Conservation (phyloP, 2,797 vertebrate genomes). For the Australoheros facetus region DNA sequence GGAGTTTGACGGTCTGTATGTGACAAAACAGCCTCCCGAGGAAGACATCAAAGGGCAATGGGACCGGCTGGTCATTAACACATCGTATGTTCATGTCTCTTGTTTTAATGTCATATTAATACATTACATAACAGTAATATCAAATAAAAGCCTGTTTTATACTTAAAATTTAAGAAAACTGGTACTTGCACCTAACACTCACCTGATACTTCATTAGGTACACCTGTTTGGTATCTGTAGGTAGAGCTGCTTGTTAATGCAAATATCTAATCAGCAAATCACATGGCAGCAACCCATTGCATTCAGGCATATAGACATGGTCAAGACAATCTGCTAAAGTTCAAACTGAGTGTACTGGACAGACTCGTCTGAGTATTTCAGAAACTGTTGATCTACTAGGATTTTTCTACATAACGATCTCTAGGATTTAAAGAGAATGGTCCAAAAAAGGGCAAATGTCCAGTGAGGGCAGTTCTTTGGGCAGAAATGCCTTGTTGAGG, state of each 20-base stretch:
- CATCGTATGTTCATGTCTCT: slow-evolving; percentile 81
- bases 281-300: not conserved
- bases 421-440: not conserved
- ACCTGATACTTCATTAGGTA: not conserved
- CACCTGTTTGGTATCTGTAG: not conserved
- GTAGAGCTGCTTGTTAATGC: not conserved
- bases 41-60: slow-evolving; percentile 96
- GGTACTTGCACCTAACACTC: not conserved
- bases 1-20: slow-evolving; percentile 92
- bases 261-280: not conserved
- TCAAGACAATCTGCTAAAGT: not conserved
- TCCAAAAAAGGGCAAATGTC: not conserved
- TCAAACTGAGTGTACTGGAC: not conserved
- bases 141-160: slow-evolving; percentile 1
- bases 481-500: not conserved
- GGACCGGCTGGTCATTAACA: slow-evolving; percentile 93
- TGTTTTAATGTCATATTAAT: slow-evolving; percentile 16
- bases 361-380: not conserved
- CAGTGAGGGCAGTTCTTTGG: not conserved
- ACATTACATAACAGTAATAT: slow-evolving; percentile 5
- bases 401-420: not conserved
- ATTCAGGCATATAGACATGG: not conserved
- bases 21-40: slow-evolving; percentile 91
- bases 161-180: not conserved
- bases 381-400: not conserved